Conservation (phyloP, 2,888 invertebrate genomes). For the Syrphus vitripennis region DNA sequence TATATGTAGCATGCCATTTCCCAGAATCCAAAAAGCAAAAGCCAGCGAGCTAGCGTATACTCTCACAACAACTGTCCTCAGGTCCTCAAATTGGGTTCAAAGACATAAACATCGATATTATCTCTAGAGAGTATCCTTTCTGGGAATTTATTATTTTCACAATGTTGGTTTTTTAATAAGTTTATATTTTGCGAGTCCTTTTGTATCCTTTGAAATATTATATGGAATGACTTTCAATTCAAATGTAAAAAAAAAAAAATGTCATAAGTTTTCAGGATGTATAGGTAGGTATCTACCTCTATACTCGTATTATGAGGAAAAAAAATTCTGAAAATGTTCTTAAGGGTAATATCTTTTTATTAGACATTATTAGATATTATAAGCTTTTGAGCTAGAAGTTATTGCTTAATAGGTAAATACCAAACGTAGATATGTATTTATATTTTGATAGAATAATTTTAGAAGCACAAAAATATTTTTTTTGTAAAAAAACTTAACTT, state of each 20-base stretch:
- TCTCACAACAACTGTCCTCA: constrained; percentile 9
- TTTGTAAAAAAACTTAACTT: too few relatives aligned
- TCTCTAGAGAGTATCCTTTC: constrained; percentile 35
- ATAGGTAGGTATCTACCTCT: too few relatives aligned
- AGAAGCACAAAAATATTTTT: too few relatives aligned
- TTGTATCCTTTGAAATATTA: constrained; percentile 22
- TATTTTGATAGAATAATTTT: too few relatives aligned
- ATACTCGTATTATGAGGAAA: background rate
- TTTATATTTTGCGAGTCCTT: constrained; percentile 7
- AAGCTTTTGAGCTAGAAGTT: background rate
- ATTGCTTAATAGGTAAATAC: background rate
- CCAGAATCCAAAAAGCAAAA: background rate
- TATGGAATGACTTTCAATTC: background rate
- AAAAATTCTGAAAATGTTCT: background rate
- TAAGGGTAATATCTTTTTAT: background rate
- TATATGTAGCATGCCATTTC: too few relatives aligned
- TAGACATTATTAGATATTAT: background rate
- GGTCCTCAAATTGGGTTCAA: constrained; percentile 34
- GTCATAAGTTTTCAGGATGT: background rate
- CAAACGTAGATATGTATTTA: too few relatives aligned
- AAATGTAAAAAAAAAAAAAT: background rate
- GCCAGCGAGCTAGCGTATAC: background rate
- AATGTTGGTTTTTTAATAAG: constrained; percentile 24
- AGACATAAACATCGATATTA: constrained; percentile 34
- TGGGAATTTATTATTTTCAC: constrained; percentile 43